Base-by-base conservation (phyloP, 2,113 vertebrate species). In the Ptyas mucosa region DNA sequence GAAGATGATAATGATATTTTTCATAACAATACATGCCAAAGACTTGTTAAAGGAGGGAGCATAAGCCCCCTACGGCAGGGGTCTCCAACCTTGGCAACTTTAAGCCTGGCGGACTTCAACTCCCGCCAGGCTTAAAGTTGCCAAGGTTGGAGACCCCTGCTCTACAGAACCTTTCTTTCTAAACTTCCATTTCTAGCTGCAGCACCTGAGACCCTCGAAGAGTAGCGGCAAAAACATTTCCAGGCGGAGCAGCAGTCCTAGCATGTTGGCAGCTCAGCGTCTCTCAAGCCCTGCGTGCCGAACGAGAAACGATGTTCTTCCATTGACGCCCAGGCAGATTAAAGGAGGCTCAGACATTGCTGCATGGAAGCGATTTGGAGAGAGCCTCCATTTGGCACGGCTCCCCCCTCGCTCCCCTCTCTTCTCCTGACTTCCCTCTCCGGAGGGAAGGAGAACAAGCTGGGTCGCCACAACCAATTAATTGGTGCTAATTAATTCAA, bases 401-500 rank as follows among this genome's bases (percentile, higher is more conserved):
- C 49, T 85, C 54, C n/a, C 7, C 11, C 14, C 34, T 21, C 3
- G 12, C 53, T 29, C 11, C 5, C 24, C 53, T 18, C 29, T 6
- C 1, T 29, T 86, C 75, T 49, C 90, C 61, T 3, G 26, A 49
- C 57, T 54, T 5, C 15, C 39, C 39, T n/a, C 53, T 85, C 23
- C 91, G 61, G 34, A 61, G 0, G 0, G 20, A 54, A 46, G 69
- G 0, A 0, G 46, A 58, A n/a, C 4, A 49, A 8, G 0, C 93
- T 43, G 46, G 29, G 29, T 87, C 87, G 91, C 90, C 58, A 90
- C 91, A 11, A 57, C 75, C 91, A 85, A 24, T 93, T 93, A 91
- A 94, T 92, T 88, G 90, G 94, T 93, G 90, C 49, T 94, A 91
- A 96, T 94, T 58, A 86, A 93, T 94, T 89, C 94, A 94, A 81